phyloP scores from a whole-genome alignment of 2,113 vertebrate genomes.

The Scortum barcoo region DNA sequence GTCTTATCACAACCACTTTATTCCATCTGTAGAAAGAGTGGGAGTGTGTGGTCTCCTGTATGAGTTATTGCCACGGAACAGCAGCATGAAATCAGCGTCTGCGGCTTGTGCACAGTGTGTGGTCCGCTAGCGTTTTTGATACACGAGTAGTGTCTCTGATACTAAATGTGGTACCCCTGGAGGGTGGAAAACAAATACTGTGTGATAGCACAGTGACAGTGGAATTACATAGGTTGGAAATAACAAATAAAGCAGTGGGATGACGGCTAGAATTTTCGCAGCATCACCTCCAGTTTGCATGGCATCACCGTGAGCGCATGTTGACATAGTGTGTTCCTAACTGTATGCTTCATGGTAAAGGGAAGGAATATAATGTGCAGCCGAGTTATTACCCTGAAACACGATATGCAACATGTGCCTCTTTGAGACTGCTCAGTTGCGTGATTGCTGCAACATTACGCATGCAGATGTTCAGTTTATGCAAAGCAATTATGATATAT shows the following conservation, averaged over 20 bases:
- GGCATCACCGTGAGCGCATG: not conserved
- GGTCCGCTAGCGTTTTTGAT: constrained; percentile 66
- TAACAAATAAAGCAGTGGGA: constrained; percentile 26
- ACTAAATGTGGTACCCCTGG: constrained; percentile 66
- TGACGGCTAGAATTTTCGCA: constrained; percentile 17
- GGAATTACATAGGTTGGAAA: constrained; percentile 51
- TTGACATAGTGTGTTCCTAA: constrained; percentile 7
- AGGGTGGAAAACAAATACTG: constrained; percentile 71
- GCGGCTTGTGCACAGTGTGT: constrained; percentile 71
- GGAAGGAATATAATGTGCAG: not conserved
- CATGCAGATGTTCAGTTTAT: constrained; percentile 13
- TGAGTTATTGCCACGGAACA: constrained; percentile 74
- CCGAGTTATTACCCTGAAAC: constrained; percentile 8
- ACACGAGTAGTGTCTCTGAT: constrained; percentile 75
- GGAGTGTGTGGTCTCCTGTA: constrained; percentile 73
- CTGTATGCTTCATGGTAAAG: not conserved
- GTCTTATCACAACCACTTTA: constrained; percentile 71
- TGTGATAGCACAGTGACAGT: constrained; percentile 47
- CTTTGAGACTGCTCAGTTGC: not conserved
- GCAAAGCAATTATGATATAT: not conserved
- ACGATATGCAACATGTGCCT: constrained; percentile 7
- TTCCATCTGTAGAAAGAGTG: constrained; percentile 68
- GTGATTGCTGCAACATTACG: constrained; percentile 2
- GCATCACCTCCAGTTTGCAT: constrained; percentile 34
- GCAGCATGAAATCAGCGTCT: constrained; percentile 74